phyloP scores from a whole-genome alignment of 2,113 vertebrate genomes.

The Acinonyx jubatus region DNA sequence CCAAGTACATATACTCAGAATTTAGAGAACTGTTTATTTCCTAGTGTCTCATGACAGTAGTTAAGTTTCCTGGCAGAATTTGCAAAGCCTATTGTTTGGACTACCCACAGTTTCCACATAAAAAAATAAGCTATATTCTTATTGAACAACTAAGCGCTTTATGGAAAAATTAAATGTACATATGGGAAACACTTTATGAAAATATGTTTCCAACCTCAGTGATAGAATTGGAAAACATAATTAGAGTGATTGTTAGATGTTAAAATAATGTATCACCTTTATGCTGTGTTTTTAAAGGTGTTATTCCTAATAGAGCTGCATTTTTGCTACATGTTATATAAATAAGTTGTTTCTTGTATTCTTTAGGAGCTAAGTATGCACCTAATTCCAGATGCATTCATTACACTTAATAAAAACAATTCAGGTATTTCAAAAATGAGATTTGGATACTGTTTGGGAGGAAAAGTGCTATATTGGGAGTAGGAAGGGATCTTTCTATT shows the following conservation, averaged over 20 bases:
- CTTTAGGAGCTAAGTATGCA: neutral
- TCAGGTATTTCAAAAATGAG: neutral
- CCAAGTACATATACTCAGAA: neutral
- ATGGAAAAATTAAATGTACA: conserved; percentile 36
- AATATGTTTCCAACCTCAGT: conserved; percentile 43
- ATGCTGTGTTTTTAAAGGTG: conserved; percentile 49
- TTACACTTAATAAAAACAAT: conserved; percentile 46
- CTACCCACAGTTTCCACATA: neutral
- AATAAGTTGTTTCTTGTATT: conserved; percentile 28
- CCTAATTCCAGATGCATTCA: conserved; percentile 24
- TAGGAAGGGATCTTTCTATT: neutral
- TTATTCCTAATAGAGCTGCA: neutral
- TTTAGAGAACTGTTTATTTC: conserved; percentile 31
- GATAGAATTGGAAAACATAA: conserved; percentile 57
- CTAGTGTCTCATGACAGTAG: conserved; percentile 13
- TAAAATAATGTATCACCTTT: conserved; percentile 57
- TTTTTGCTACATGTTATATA: conserved; percentile 12
- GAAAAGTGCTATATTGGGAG: neutral
- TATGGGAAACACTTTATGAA: conserved; percentile 47
- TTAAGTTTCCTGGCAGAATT: conserved; percentile 46
- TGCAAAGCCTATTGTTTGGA: conserved; percentile 6
- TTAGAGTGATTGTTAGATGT: conserved; percentile 58
- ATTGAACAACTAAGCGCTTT: conserved; percentile 52
- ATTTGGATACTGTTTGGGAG: neutral
- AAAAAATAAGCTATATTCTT: conserved; percentile 56